These are phyloP conservation scores for Bufo gargarizans DNA, from an alignment of 2,113 vertebrate species.

Conservation along the genomic window DNA sequence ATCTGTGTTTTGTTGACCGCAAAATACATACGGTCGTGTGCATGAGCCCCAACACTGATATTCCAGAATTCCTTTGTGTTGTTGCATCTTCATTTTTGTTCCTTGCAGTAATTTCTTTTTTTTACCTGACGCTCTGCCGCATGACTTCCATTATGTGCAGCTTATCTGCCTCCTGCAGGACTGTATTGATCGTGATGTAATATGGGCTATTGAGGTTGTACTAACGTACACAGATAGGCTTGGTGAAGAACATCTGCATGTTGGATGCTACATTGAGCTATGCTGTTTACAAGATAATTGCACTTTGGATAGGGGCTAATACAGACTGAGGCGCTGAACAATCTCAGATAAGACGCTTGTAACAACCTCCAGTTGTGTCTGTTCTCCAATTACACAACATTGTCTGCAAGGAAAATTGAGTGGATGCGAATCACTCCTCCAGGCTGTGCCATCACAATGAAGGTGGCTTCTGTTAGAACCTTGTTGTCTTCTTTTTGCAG, in stretches of 20 bases:
- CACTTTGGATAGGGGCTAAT: neutral
- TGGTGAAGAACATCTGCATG: slow-evolving; percentile 5
- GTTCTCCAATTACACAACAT: slow-evolving; percentile 27
- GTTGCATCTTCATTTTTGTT: neutral
- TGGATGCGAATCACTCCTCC: no score
- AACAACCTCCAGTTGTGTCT: slow-evolving; percentile 7
- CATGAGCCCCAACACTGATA: neutral
- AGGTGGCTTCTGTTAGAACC: neutral
- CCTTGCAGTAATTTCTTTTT: neutral
- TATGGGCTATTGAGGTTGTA: slow-evolving; percentile 21
- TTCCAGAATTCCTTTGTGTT: neutral
- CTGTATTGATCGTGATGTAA: slow-evolving; percentile 34
- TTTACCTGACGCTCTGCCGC: neutral
- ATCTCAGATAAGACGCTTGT: slow-evolving; percentile 13
- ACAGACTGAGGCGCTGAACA: neutral
- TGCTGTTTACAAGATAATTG: slow-evolving; percentile 30
- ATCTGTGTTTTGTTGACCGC: no score
- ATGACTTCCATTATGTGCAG: neutral
- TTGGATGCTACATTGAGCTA: slow-evolving; percentile 7
- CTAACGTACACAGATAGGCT: slow-evolving; percentile 31
- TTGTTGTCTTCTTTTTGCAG: neutral
- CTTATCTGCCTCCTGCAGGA: slow-evolving; percentile 29
- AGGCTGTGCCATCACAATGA: neutral
- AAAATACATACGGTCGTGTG: no score
- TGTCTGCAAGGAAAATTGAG: neutral